phyloP scores from a whole-genome alignment of 1,140 invertebrate species.

The Maniola jurtina region DNA sequence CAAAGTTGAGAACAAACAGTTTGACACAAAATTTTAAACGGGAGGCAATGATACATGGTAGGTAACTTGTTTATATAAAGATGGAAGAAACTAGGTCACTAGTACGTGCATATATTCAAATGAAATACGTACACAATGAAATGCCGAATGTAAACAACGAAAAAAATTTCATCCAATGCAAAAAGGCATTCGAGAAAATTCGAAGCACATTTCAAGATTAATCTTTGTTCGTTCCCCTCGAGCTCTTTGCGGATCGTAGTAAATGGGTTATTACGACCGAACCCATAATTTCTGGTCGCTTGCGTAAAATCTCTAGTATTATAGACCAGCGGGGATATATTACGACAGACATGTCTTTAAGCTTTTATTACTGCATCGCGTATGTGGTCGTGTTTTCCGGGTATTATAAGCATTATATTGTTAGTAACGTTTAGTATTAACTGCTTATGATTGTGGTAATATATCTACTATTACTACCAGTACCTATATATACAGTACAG shows the following conservation, averaged over 20 bases:
- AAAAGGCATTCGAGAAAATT: constrained; percentile 15
- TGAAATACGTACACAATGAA: constrained; percentile 12
- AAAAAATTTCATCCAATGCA: constrained; percentile 3
- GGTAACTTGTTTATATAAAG: constrained; percentile 15
- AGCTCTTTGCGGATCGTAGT: constrained; percentile 21
- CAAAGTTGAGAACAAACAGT: neutral
- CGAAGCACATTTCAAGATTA: constrained; percentile 21
- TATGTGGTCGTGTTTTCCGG: constrained; percentile 19
- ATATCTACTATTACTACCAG: neutral
- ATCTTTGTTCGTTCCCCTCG: constrained; percentile 10
- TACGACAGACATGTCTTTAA: constrained; percentile 20
- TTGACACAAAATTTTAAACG: neutral
- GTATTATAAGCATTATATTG: neutral
- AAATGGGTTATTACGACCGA: constrained; percentile 33
- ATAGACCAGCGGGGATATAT: constrained; percentile 13
- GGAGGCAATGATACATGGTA: constrained; percentile 3
- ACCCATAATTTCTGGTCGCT: constrained; percentile 30
- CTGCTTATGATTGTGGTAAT: constrained; percentile 1
- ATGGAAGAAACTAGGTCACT: constrained; percentile 5
- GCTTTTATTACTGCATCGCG: constrained; percentile 10
- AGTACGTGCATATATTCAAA: constrained; percentile 4
- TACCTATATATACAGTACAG: neutral
- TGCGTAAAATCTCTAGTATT: constrained; percentile 35
- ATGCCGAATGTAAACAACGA: constrained; percentile 8
- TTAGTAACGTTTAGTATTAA: constrained; percentile 20